Evolutionary conservation across 2,113 vertebrate genomes (phyloP), one percentile per base, ranked within the genome.

Genomic region (Cyprinodon tularosa): DNA sequence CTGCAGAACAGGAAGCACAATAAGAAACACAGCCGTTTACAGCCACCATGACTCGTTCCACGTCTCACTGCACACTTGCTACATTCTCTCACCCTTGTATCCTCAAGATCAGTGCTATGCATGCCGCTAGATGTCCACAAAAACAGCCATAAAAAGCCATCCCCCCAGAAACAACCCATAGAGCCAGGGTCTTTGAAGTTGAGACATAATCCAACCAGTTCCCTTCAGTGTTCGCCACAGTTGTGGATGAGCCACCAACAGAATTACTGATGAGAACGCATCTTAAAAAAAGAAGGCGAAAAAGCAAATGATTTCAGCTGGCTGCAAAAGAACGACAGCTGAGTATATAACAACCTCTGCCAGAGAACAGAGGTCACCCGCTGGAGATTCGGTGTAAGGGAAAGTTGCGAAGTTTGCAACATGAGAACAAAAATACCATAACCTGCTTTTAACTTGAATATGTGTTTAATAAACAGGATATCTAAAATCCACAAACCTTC

Each of bases 1-100:
- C 81, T 71, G 47, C 88, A 88, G 84, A 91, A 88, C 88, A 92
- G 91, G 91, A 93, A 93, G 80, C 78, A 65, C 67, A 42, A 64
- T 71, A 76, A 73, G 38, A 82, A 89, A 84, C 61, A 20, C 78
- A 15, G 76, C 78, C 64, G 83, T 91, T 93, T 84, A 84, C 78
- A 70, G 76, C 84, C 68, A 72, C 74, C 66, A 42, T 59, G 68
- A 47, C 70, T 83, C 7, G 40, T 74, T 79, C 82, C 74, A 73
- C 14, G 47, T 69, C 85, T 74, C 74, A 68, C 84, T 90, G 90
- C 85, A 90, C 86, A 87, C 90, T 86, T 45, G 72, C 79, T 87
- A 67, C 80, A 76, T 79, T 86, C 81, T 86, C 81, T 86, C 83
- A 77, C 84, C 88, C 78, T 84, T 77, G 63, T 70, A 74, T 89